Percentiles rank a stretch among this genome's conserved stretches.
Evolutionary conservation across 2,797 vertebrate genomes (phyloP).

Genomic region (Anguilla obscura): DNA sequence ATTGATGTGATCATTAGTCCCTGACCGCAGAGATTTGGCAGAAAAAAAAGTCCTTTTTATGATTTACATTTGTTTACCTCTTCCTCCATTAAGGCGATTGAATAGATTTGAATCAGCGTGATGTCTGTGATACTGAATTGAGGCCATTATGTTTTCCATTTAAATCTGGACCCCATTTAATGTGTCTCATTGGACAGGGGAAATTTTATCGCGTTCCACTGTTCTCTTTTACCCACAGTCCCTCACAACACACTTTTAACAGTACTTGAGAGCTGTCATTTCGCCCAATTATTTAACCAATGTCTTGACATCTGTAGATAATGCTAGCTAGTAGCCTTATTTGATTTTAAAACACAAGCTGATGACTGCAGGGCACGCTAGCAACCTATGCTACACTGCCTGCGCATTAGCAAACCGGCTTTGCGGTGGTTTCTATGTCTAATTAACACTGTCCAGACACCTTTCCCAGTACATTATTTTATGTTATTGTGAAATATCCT

Average conservation of each 20-base stretch:
- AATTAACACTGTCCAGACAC: constrained; percentile 13
- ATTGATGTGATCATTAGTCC: neutral
- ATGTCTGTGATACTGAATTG: neutral
- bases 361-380: neutral
- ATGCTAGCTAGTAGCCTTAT: neutral
- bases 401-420: neutral
- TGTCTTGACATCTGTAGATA: neutral
- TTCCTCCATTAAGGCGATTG: neutral
- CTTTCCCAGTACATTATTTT: neutral
- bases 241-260: neutral
- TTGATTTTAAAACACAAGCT: neutral
- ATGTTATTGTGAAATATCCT: neutral
- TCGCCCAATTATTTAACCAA: neutral
- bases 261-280: neutral
- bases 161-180: neutral
- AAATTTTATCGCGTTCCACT: neutral
- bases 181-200: neutral
- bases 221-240: neutral
- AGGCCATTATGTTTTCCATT: neutral
- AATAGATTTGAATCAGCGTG: neutral
- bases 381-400: neutral
- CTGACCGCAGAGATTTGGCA: neutral
- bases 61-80: neutral
- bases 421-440: constrained; percentile 14
- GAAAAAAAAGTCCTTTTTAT: neutral